Evolutionary conservation across 2,113 vertebrate genomes (phyloP).

Genomic region (Pardalotus punctatus): DNA sequence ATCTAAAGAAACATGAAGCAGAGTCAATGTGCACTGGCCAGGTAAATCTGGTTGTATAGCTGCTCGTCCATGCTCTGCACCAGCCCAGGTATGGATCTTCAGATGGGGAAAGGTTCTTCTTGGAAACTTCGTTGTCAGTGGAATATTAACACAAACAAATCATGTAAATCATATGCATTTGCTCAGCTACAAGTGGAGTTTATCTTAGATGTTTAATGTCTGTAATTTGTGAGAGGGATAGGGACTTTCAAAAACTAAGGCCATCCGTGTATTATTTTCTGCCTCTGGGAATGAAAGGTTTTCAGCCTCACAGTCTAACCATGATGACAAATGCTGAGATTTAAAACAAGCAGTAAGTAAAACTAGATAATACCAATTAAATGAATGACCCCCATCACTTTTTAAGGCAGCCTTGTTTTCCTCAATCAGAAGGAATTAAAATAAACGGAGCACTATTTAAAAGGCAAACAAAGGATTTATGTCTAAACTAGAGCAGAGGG

Average conservation of each 20-base stretch:
- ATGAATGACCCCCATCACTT: not conserved
- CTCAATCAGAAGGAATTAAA: not conserved
- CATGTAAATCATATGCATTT: not conserved
- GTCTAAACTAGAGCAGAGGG: not conserved
- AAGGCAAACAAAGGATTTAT: not conserved
- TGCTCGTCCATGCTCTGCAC: not conserved
- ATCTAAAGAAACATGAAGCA: accelerated
- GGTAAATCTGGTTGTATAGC: not conserved
- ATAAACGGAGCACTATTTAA: not conserved
- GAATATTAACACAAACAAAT: not conserved
- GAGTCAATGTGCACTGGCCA: not conserved
- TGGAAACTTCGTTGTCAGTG: not conserved
- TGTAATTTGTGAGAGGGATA: not conserved
- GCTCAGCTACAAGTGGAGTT: not conserved
- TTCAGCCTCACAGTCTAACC: not conserved
- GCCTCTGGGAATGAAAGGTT: not conserved
- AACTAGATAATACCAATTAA: not conserved
- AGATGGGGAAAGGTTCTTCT: not conserved
- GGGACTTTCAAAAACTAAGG: not conserved
- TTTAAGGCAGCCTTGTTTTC: not conserved
- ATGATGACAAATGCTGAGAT: not conserved
- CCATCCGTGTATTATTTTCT: not conserved
- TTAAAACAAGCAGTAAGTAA: not conserved
- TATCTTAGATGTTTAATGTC: not conserved
- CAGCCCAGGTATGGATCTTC: not conserved